Evolutionary conservation across 1,140 invertebrate species (phyloP), one percentile per base, ranked within the genome.

Genomic region (Drosophila ercepeae): DNA sequence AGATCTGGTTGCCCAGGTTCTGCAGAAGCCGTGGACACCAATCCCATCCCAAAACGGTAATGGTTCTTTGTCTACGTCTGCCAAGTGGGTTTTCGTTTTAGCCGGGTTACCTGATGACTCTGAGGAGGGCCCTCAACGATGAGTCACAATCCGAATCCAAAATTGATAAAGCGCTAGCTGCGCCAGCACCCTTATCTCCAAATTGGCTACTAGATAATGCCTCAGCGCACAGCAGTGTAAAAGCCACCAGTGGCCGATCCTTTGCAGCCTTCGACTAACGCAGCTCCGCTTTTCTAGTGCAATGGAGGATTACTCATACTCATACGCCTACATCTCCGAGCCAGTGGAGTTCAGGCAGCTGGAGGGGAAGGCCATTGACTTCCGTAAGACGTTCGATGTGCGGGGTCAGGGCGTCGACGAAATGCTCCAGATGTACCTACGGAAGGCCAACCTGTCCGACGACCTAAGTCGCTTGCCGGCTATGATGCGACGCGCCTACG

Each of bases 351-450:
- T 90, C 53, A 71, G 84, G 8, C 74, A 90, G 23, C 63, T 84
- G 68, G 61, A 89, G 55, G 89, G 89, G 19, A 53, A 19, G 14
- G 45, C 73, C 44, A 65, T 90, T 9, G 89, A 90, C 42, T 90
- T 90, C 44, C 78, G 79, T 46, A 90, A 90, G 44, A 90, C 89
- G 13, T 90, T 90, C 41, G 89, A 90, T 73, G 51, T 90, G 59
- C 84, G 84, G 29, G 89, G 89, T 34, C 77, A 45, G 21, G 89
- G 84, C 14, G 60, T 63, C 5, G 89, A 90, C 52, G 89, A 90
- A 58, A 89, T 89, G 74, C 74, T 90, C 2, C 83, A 83, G 23
- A 48, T 90, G 36, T 90, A 90, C 59, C 42, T 90, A 46, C 73
- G 79, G 27, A 90, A 78, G 54, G 89, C 89, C 27, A 75, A 90